Conservation (phyloP, 2,888 invertebrate species). For the Watsonalla binaria region DNA sequence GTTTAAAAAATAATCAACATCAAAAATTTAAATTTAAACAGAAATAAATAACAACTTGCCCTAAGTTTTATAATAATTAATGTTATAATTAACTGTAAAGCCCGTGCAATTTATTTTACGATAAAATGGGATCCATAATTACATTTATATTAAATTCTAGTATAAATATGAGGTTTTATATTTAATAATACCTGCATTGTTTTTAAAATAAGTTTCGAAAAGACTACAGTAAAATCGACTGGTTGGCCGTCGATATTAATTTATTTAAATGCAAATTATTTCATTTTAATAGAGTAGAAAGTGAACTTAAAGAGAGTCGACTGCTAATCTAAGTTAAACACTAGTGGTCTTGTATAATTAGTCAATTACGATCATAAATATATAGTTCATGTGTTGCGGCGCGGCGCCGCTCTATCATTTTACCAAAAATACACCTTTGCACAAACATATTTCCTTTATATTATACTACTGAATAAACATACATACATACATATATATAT, state of each 20-base stretch:
- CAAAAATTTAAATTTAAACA: slow-evolving; percentile 74
- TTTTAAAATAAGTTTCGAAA: slow-evolving; percentile 72
- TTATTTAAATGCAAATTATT: slow-evolving; percentile 66
- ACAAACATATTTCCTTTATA: slow-evolving; percentile 67
- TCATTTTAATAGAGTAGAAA: slow-evolving; percentile 52
- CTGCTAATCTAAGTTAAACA: slow-evolving; percentile 70
- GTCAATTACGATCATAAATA: slow-evolving; percentile 79
- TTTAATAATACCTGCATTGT: slow-evolving; percentile 78
- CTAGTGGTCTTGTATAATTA: slow-evolving; percentile 75
- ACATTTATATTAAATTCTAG: slow-evolving; percentile 74
- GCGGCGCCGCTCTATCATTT: slow-evolving; percentile 35
- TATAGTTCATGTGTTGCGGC: slow-evolving; percentile 46
- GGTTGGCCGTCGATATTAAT: slow-evolving; percentile 44
- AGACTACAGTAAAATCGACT: slow-evolving; percentile 60
- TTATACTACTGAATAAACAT: slow-evolving; percentile 75
- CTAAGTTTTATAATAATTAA: slow-evolving; percentile 76
- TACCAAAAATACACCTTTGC: slow-evolving; percentile 75
- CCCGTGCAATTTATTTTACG: slow-evolving; percentile 75
- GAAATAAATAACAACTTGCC: slow-evolving; percentile 82
- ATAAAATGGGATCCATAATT: slow-evolving; percentile 71
- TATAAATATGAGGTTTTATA: slow-evolving; percentile 77
- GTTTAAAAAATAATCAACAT: slow-evolving; percentile 78
- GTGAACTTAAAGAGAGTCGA: slow-evolving; percentile 63
- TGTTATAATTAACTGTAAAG: slow-evolving; percentile 77
- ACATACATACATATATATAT: slow-evolving; percentile 74